phyloP scores from a whole-genome alignment of 2,113 vertebrate species.

The Salminus brasiliensis region DNA sequence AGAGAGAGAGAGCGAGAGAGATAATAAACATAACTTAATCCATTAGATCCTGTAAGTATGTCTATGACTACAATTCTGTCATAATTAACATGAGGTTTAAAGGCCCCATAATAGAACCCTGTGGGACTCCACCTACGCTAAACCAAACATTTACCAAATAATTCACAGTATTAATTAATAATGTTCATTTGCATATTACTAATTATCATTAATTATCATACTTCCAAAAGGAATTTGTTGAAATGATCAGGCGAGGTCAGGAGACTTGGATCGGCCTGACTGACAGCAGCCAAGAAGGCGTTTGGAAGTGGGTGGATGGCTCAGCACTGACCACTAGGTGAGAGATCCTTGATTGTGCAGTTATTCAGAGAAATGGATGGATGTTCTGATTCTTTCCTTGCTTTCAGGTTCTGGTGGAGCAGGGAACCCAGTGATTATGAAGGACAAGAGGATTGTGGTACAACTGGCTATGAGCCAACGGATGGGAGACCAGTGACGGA shows the following conservation, averaged over 20 bases:
- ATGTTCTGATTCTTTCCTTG: neutral
- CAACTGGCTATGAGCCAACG: neutral
- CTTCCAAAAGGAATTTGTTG: neutral
- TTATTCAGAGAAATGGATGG: neutral
- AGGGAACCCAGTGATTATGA: neutral
- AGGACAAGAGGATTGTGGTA: slow-evolving; percentile 2
- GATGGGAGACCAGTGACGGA: neutral
- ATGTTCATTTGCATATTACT: neutral
- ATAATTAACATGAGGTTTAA: too few species aligned
- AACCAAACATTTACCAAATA: too few species aligned
- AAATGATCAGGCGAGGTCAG: neutral
- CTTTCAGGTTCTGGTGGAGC: slow-evolving; percentile 19
- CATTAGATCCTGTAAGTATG: too few species aligned
- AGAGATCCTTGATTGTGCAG: neutral
- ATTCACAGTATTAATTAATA: too few species aligned
- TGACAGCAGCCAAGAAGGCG: neutral
- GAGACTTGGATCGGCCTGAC: neutral
- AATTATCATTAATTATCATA: neutral
- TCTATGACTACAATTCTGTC: too few species aligned
- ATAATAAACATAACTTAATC: neutral
- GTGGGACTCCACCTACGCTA: too few species aligned
- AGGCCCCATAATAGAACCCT: too few species aligned
- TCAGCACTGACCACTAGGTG: neutral
- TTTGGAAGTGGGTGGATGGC: slow-evolving; percentile 2
- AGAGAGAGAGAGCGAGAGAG: neutral